Evolutionary conservation across 2,797 vertebrate genomes (phyloP).

Genomic region (Phoxinus dragarum): DNA sequence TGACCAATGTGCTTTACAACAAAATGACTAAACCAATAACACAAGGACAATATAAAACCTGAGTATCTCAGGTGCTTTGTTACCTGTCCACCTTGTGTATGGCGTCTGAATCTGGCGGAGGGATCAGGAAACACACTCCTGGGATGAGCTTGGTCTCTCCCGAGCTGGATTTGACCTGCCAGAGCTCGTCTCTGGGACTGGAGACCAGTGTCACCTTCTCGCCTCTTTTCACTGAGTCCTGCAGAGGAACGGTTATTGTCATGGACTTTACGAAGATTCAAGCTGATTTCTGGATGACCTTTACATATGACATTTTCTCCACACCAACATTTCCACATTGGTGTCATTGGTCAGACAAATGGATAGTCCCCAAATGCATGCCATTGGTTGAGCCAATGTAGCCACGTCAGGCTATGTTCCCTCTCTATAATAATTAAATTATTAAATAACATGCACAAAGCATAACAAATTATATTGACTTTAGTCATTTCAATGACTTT

Average conservation of each 20-base stretch:
- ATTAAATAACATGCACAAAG: too few species aligned
- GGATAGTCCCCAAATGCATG: too few species aligned
- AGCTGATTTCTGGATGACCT: too few species aligned
- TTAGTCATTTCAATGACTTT: too few species aligned
- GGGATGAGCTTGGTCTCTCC: conserved; percentile 80
- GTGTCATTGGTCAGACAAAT: background rate
- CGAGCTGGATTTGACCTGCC: conserved; percentile 80
- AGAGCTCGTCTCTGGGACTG: conserved; percentile 71
- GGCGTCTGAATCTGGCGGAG: conserved; percentile 84
- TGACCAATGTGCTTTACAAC: too few species aligned
- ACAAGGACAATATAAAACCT: too few species aligned
- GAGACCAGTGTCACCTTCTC: conserved; percentile 80
- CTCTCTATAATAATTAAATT: too few species aligned
- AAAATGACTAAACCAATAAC: too few species aligned
- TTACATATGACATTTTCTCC: background rate
- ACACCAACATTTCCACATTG: background rate
- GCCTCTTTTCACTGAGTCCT: conserved; percentile 83
- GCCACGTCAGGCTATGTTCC: too few species aligned
- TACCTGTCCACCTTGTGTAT: conserved; percentile 82
- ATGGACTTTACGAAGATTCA: background rate
- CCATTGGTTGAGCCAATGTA: too few species aligned
- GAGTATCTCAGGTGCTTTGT: background rate
- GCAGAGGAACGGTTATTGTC: background rate
- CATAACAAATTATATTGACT: too few species aligned
- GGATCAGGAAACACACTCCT: conserved; percentile 86